Evolutionary conservation across 2,113 vertebrate genomes (phyloP).

Genomic region (Pelobates fuscus): DNA sequence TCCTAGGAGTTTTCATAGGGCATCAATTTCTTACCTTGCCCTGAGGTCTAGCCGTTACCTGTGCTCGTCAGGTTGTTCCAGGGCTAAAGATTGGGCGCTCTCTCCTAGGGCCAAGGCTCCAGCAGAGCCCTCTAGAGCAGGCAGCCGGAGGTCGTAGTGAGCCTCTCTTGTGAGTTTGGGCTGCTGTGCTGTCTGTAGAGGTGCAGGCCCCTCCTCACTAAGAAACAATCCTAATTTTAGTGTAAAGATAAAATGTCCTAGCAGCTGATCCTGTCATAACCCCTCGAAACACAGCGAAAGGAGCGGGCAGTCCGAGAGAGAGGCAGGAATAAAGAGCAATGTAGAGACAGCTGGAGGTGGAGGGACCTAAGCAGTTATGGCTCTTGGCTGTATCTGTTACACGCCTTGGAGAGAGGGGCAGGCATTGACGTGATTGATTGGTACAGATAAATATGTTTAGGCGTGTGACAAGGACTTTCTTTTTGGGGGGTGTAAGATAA

Average conservation of each 20-base stretch:
- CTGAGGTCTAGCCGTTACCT: neutral
- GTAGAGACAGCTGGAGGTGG: conserved; percentile 35
- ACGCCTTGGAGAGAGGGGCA: neutral
- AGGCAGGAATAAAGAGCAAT: conserved; percentile 8
- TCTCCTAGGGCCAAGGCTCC: too few relatives aligned
- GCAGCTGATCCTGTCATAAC: conserved; percentile 48
- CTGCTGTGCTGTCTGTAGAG: too few relatives aligned
- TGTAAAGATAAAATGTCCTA: conserved; percentile 41
- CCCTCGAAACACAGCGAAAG: conserved; percentile 4
- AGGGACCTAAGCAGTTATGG: neutral
- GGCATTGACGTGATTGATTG: conserved; percentile 34
- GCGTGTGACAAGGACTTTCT: neutral
- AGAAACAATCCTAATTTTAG: conserved; percentile 49
- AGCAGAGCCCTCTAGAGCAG: too few relatives aligned
- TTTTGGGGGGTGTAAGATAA: conserved; percentile 36
- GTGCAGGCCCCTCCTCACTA: conserved; percentile 1
- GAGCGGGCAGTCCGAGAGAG: neutral
- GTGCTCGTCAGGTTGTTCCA: too few relatives aligned
- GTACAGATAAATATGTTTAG: conserved; percentile 25
- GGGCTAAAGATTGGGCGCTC: too few relatives aligned
- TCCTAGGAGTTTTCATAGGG: too few relatives aligned
- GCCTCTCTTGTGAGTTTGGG: neutral
- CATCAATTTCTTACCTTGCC: neutral
- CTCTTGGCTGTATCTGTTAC: conserved; percentile 39
- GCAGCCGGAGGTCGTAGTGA: neutral